A percentile compares a stretch with the other conserved stretches of the same genome.
phyloP scores from a whole-genome alignment of 1,140 invertebrate genomes.

The Drosophila orosa region DNA sequence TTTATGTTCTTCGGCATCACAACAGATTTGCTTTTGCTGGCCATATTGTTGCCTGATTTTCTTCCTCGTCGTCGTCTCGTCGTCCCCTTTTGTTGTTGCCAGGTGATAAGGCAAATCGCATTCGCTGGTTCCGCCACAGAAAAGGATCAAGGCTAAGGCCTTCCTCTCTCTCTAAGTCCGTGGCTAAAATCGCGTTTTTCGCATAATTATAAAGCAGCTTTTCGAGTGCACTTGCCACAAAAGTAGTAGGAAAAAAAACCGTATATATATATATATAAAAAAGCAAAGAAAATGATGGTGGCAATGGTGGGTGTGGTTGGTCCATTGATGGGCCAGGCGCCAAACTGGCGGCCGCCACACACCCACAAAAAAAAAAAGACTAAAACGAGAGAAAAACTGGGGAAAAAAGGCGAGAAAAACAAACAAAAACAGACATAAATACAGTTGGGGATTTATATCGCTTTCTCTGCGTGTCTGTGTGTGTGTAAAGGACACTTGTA shows the following conservation, averaged over 20 bases:
- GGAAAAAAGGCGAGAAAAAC: conserved; percentile 28
- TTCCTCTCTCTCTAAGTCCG: not conserved
- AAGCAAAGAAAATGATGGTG: not conserved
- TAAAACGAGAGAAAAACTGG: conserved; percentile 5
- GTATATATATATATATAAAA: not conserved
- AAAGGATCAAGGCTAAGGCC: conserved; percentile 24
- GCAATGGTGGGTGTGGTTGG: conserved; percentile 7
- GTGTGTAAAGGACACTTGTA: conserved; percentile 59
- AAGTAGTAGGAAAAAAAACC: not conserved
- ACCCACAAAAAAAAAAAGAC: not conserved
- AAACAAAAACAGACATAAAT: conserved; percentile 60
- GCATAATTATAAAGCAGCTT: conserved; percentile 46
- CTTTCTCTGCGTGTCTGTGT: not conserved
- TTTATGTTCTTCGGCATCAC: conserved; percentile 34
- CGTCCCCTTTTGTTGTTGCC: conserved; percentile 31
- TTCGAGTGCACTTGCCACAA: conserved; percentile 45
- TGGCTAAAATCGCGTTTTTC: conserved; percentile 27
- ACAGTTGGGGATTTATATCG: conserved; percentile 34
- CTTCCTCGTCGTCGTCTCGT: not conserved
- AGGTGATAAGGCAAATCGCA: conserved; percentile 51
- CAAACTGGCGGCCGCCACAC: conserved; percentile 66
- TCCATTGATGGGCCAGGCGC: conserved; percentile 55
- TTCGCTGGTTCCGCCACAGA: conserved; percentile 16
- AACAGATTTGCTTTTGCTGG: conserved; percentile 37
- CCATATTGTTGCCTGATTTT: conserved; percentile 31